Conservation (phyloP, 2,113 vertebrate genomes). For the Dromiciops gliroides region DNA sequence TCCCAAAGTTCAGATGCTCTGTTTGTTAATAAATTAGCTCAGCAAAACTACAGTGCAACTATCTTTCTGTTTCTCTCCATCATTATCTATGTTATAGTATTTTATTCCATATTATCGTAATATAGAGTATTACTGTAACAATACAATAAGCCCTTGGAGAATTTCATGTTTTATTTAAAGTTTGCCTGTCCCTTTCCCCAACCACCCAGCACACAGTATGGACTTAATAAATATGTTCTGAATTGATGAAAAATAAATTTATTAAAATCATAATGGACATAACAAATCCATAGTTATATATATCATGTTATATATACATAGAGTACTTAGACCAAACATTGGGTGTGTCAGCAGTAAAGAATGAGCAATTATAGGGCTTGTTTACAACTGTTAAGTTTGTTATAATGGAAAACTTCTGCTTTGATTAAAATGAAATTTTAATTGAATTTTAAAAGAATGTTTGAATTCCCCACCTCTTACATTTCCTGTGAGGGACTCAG, state of each 20-base stretch:
- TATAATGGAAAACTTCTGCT: slow-evolving; percentile 39
- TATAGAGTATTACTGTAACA: neutral
- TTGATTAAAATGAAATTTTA: slow-evolving; percentile 45
- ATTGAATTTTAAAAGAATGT: slow-evolving; percentile 48
- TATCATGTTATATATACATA: neutral
- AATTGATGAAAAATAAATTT: neutral
- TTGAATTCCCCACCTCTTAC: slow-evolving; percentile 69
- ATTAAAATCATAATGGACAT: neutral
- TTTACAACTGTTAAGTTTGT: slow-evolving; percentile 50
- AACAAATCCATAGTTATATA: neutral
- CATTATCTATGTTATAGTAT: slow-evolving; percentile 14
- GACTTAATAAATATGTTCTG: neutral
- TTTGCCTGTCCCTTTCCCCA: neutral
- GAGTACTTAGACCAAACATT: neutral
- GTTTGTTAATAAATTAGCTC: slow-evolving; percentile 43
- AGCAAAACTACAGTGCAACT: neutral
- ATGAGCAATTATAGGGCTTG: slow-evolving; percentile 9
- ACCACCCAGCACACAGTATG: neutral
- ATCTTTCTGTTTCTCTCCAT: slow-evolving; percentile 5
- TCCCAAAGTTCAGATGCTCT: slow-evolving; percentile 23
- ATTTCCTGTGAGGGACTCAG: slow-evolving; percentile 64
- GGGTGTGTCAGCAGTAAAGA: neutral
- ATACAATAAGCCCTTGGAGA: neutral
- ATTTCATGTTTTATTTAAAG: neutral
- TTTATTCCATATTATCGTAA: neutral